Evolutionary conservation across 2,888 invertebrate genomes (phyloP).

Genomic region (Lithophane ornitopus): DNA sequence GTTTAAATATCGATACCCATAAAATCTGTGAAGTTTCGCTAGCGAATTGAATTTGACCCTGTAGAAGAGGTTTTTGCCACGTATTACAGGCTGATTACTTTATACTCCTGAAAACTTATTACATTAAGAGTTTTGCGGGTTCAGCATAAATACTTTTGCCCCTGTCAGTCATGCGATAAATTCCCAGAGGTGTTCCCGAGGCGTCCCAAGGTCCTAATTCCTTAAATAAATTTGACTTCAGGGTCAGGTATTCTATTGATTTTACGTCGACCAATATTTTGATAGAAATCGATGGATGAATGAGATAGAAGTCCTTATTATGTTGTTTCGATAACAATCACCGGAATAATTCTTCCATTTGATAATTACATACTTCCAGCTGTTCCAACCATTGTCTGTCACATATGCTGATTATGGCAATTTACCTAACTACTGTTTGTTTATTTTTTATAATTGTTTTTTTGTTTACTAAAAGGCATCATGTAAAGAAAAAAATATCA

Average conservation of each 20-base stretch:
- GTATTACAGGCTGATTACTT: neutral
- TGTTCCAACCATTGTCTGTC: neutral
- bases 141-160: slow-evolving; percentile 10
- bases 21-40: no score
- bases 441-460: neutral
- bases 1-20: no score
- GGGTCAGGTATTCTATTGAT: slow-evolving; percentile 19
- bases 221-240: slow-evolving; percentile 17
- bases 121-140: slow-evolving; percentile 9
- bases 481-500: no score
- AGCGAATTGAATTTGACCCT: no score
- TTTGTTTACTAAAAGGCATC: no score
- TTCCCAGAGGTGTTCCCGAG: neutral
- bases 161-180: slow-evolving; percentile 8
- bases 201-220: neutral
- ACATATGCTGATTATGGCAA: neutral
- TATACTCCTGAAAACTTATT: neutral
- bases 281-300: neutral
- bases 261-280: neutral
- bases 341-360: neutral
- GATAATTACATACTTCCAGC: neutral
- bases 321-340: neutral
- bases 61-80: neutral
- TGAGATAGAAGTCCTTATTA: neutral
- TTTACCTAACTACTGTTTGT: neutral